Evolutionary conservation across 2,888 invertebrate species (phyloP).

Genomic region (Callyntrura guangdongensis): DNA sequence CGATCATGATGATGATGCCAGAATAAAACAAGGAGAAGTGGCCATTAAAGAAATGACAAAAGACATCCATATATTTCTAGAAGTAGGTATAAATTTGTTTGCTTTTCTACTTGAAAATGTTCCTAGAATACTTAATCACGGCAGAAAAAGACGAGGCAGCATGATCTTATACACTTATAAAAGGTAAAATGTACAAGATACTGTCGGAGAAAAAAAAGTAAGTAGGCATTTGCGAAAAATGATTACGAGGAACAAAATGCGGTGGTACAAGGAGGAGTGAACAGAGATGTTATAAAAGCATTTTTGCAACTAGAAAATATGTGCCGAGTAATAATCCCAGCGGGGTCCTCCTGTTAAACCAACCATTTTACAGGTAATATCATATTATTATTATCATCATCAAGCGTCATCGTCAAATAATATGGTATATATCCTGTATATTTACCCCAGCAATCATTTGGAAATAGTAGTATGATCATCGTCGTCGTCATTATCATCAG

Average conservation of each 20-base stretch:
- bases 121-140: not conserved
- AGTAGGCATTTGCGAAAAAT: not conserved
- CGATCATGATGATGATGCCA: slow-evolving; percentile 16
- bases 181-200: not conserved
- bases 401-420: slow-evolving; percentile 28
- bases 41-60: slow-evolving; percentile 32
- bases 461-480: slow-evolving; percentile 25
- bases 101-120: slow-evolving; percentile 27
- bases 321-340: slow-evolving; percentile 66
- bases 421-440: not conserved
- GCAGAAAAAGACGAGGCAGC: too few species aligned
- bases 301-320: slow-evolving; percentile 50
- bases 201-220: not conserved
- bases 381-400: slow-evolving; percentile 37
- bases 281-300: slow-evolving; percentile 19
- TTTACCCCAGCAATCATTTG: not conserved
- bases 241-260: slow-evolving; percentile 1
- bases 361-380: slow-evolving; percentile 31
- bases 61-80: not conserved
- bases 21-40: slow-evolving; percentile 35
- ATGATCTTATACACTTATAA: not conserved
- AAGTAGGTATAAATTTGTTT: not conserved
- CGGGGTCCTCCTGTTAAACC: slow-evolving; percentile 66
- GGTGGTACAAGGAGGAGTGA: slow-evolving; percentile 7
- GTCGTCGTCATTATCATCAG: slow-evolving; percentile 18